phyloP scores from a whole-genome alignment of 2,888 invertebrate species.

The Cheilosia urbana region DNA sequence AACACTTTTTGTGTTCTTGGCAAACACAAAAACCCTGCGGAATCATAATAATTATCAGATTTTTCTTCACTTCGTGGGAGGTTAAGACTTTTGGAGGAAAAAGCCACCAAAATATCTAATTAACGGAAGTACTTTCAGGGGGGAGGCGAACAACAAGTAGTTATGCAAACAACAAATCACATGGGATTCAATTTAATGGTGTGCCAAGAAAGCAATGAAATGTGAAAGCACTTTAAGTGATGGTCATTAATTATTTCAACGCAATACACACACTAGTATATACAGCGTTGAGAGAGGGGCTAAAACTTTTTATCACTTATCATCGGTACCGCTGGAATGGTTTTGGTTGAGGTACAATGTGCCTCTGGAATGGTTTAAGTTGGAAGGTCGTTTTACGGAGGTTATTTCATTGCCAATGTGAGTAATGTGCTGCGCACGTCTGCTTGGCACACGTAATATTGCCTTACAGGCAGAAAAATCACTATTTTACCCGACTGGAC shows the following conservation, averaged over 20 bases:
- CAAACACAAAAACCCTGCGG: conserved; percentile 41
- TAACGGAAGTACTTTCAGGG: conserved; percentile 44
- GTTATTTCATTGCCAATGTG: too few species aligned
- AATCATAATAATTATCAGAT: conserved; percentile 57
- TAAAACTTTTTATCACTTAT: background rate
- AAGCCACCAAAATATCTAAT: conserved; percentile 38
- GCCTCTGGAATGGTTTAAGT: too few species aligned
- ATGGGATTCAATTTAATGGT: conserved; percentile 3
- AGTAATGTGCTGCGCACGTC: too few species aligned
- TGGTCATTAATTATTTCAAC: background rate
- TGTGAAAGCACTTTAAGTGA: background rate
- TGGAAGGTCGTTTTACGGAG: too few species aligned
- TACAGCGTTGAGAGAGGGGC: background rate
- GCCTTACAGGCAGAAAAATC: too few species aligned
- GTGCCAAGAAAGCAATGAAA: conserved; percentile 1
- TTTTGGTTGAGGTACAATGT: background rate
- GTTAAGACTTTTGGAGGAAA: conserved; percentile 28
- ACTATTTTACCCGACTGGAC: too few species aligned
- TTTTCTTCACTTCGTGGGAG: conserved; percentile 33
- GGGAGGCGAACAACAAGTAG: conserved; percentile 5
- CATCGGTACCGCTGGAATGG: background rate
- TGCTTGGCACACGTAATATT: too few species aligned
- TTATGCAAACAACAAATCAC: conserved; percentile 30
- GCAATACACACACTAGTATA: background rate
- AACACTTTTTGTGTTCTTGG: conserved; percentile 34